A percentile compares a stretch with the other conserved stretches of the same genome.
Conservation (phyloP, 2,797 vertebrate genomes). For the Phataginus tetradactyla region DNA sequence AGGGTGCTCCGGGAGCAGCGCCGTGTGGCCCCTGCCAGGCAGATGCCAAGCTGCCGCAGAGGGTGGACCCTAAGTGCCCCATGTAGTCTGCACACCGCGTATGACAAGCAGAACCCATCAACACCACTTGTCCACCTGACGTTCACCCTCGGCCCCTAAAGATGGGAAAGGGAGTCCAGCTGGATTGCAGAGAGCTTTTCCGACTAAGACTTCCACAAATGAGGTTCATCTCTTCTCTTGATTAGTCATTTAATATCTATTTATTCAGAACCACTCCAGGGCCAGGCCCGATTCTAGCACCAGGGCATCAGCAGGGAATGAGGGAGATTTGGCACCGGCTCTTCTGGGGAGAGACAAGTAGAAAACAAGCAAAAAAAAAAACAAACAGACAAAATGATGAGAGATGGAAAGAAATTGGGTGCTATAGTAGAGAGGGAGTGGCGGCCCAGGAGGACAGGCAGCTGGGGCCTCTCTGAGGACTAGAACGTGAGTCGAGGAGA, state of each 20-base stretch:
- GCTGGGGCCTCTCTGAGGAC: not conserved
- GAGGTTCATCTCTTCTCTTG: not conserved
- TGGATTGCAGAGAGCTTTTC: not conserved
- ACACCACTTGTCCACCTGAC: accelerated
- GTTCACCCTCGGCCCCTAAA: accelerated
- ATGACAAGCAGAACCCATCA: not conserved
- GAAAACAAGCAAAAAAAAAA: not conserved
- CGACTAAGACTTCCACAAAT: not conserved
- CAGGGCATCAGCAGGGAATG: not conserved
- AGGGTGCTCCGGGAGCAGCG: not conserved
- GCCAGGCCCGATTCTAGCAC: not conserved
- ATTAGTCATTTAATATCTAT: not conserved
- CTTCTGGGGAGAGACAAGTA: not conserved
- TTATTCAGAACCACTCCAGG: not conserved
- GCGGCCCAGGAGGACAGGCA: not conserved
- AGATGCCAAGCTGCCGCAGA: not conserved
- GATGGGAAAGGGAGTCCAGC: not conserved
- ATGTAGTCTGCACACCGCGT: not conserved
- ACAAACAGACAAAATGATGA: not conserved
- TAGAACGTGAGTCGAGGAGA: not conserved
- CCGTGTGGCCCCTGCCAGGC: accelerated
- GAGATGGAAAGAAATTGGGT: not conserved
- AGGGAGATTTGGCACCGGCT: not conserved
- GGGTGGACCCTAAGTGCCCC: no score
- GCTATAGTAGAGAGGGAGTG: not conserved